Base-by-base conservation (phyloP, 92 coral and sea anemone genomes). In the Anthopleura xanthogrammica region DNA sequence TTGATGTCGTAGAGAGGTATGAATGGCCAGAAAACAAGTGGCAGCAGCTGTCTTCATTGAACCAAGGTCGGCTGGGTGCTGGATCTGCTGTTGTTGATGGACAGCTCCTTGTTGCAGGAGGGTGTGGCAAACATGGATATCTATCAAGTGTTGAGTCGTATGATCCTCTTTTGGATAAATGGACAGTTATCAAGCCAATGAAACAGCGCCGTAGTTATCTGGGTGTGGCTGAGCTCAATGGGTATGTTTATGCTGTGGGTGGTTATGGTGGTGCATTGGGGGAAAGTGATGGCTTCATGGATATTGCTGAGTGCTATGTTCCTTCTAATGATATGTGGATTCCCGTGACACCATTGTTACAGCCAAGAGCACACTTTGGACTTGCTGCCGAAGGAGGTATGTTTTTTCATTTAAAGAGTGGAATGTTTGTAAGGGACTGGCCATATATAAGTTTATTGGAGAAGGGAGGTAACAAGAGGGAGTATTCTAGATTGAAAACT, bases 11-110 rank as follows among this genome's bases (percentile, higher is more conserved):
- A 24, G 95, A 93, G 52, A 87, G 89, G 16, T 93, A 93, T 41
- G 94, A 93, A 76, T 91, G 94, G 89, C 94, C 92, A 78, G 92
- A 86, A 65, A 93, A 93, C 55, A 42, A 82, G 24, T 93, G 97
- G 97, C 52, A 80, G 39, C 88, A 66, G 64, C 71, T 92, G 12
- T 85, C 94, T 22, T 73, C 94, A 12, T 40, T 93, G 83, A 84
- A 83, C 41, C 79, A 82, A 42, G 89, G 64, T 50, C 91, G 97
- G 2, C 83, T 93, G 75, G 97, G 94, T 83, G 94, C 97, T 12
- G 86, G 91, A 12, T 80, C 91, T 16, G 76, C 85, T 1, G 72
- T 86, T 24, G 40, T 91, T 8, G 89, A 88, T 20, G 80, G 68
- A 74, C 90, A 86, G 48, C 84, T 92, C 5, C 57, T 93, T 39